These are phyloP conservation scores for Zeuzera pyrina DNA, from an alignment of 2,888 invertebrate genomes.

Conservation along the genomic window DNA sequence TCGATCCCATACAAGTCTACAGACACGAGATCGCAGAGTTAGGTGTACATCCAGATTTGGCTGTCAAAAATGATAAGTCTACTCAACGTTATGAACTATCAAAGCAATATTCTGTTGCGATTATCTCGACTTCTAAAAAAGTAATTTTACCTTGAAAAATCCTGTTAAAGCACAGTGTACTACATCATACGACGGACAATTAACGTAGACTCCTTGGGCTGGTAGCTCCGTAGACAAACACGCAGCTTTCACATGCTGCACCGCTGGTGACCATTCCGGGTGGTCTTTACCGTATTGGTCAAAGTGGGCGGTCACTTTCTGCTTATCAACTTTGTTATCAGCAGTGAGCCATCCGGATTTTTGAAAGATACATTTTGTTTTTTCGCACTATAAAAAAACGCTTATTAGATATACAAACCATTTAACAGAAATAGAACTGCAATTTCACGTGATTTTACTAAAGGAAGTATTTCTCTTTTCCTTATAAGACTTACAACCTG, in stretches of 20 bases:
- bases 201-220: slow-evolving; percentile 31
- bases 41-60: too few relatives aligned
- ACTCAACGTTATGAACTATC: too few relatives aligned
- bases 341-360: slow-evolving; percentile 33
- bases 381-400: slow-evolving; percentile 38
- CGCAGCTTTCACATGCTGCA: slow-evolving; percentile 25
- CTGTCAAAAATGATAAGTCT: too few relatives aligned
- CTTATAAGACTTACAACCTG: too few relatives aligned
- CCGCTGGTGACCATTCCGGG: slow-evolving; percentile 35
- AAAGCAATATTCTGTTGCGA: too few relatives aligned
- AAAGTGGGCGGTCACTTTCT: slow-evolving; percentile 27
- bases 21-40: too few relatives aligned
- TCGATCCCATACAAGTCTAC: too few relatives aligned
- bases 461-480: too few relatives aligned
- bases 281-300: slow-evolving; percentile 31
- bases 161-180: slow-evolving; percentile 30
- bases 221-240: slow-evolving; percentile 32
- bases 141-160: slow-evolving; percentile 37
- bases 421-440: too few relatives aligned
- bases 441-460: too few relatives aligned
- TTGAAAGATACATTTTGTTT: slow-evolving; percentile 34
- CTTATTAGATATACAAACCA: too few relatives aligned
- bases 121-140: not conserved
- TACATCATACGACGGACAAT: slow-evolving; percentile 47
- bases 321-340: slow-evolving; percentile 28